A percentile compares a stretch with the other conserved stretches of the same genome.
These are phyloP conservation scores for Meriones psammophilus DNA, from an alignment of 2,797 vertebrate genomes.

Conservation along the genomic window DNA sequence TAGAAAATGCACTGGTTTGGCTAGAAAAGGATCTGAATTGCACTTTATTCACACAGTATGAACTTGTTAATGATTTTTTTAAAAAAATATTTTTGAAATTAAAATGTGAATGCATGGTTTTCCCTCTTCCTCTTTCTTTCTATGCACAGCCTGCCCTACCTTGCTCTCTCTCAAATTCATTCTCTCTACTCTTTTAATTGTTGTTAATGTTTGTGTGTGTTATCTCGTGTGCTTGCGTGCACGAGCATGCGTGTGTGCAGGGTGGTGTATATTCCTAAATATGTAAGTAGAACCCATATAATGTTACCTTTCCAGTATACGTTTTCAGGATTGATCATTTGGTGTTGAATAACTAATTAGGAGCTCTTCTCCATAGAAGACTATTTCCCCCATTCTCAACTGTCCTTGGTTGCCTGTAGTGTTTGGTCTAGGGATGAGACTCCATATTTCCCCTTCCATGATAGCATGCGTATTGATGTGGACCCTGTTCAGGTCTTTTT, in stretches of 20 bases:
- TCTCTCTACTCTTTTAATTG: not conserved
- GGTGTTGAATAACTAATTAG: not conserved
- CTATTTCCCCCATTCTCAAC: not conserved
- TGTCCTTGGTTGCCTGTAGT: not conserved
- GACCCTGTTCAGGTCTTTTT: not conserved
- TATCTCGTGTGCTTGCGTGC: too few relatives aligned
- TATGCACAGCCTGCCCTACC: rapidly evolving
- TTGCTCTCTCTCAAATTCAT: not conserved
- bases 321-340: not conserved
- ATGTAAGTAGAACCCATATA: not conserved
- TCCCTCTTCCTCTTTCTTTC: not conserved
- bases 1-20: not conserved
- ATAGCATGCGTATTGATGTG: not conserved
- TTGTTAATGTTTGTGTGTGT: not conserved
- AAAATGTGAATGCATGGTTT: not conserved
- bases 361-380: not conserved
- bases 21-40: not conserved
- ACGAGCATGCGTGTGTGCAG: too few relatives aligned
- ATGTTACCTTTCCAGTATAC: not conserved
- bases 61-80: not conserved
- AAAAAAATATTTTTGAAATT: not conserved
- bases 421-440: not conserved
- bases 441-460: too few relatives aligned
- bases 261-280: not conserved
- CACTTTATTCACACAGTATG: not conserved